Evolutionary conservation across 2,113 vertebrate species (phyloP), one percentile per base, ranked within the genome.

Genomic region (Diglossa brunneiventris): DNA sequence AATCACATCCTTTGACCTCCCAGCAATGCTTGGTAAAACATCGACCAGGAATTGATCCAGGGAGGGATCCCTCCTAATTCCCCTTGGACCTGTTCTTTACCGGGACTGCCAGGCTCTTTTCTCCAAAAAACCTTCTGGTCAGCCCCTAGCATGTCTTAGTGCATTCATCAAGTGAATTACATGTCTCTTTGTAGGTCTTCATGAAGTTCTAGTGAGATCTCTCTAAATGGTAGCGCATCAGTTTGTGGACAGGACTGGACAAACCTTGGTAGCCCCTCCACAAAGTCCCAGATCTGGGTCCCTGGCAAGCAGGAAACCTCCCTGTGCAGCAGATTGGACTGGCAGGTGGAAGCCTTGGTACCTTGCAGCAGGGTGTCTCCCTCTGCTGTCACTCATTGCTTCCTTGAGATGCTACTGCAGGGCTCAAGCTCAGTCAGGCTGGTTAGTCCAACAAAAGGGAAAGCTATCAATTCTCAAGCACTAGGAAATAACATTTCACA

Each of bases 21-120:
- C 1, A 0, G 15, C 23, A 72, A 21, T 55, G 21, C 13, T 81
- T 2, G 1, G 10, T 30, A 5, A 59, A 64, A 63, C 1, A 2
- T 9, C 30, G 19, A 53, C 7, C 20, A 39, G 49, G 23, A 81
- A 53, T 50, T 64, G n/a, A 10, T 59, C 12, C 53, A 50, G 41
- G 12, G 14, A 2, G 77, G 13, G 55, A 56, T n/a, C 1, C 4
- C 53, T 68, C 21, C 11, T 67, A 10, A 47, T 44, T 76, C 18
- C 44, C 41, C 22, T 63, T 76, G 37, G 66, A 30, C 11, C 23
- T 63, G 18, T 41, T 81, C n/a, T 75, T 14, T 30, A 35, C 27
- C 14, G 39, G 21, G 5, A 42, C 30, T 22, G 5, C 12, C 26
- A 79, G 9, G 5, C 53, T 42, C 18, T 84, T 68, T 56, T 39